phyloP scores from a whole-genome alignment of 1,140 invertebrate species.

The Calliopsis andreniformis region DNA sequence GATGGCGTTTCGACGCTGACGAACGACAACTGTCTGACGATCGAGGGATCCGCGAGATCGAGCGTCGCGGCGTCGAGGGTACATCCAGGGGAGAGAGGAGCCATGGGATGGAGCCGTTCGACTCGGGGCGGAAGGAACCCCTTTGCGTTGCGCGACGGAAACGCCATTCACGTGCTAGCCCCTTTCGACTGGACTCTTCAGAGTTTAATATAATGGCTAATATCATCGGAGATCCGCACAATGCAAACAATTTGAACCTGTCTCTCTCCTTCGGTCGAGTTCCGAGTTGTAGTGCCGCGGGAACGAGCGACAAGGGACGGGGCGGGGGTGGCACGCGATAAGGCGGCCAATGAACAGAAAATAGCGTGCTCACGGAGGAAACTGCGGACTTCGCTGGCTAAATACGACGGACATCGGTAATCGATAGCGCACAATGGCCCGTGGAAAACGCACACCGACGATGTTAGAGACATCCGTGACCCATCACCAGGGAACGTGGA shows the following conservation, averaged over 20 bases:
- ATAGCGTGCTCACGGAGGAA: constrained; percentile 58
- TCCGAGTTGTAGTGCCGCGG: neutral
- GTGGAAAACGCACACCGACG: constrained; percentile 49
- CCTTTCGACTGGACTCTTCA: constrained; percentile 61
- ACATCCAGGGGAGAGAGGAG: neutral
- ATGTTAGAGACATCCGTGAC: constrained; percentile 23
- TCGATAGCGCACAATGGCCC: constrained; percentile 67
- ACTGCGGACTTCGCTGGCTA: constrained; percentile 58
- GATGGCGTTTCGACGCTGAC: neutral
- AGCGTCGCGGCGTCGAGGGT: too few species aligned
- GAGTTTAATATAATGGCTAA: constrained; percentile 75
- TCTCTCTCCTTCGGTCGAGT: constrained; percentile 2
- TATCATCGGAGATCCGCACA: constrained; percentile 72
- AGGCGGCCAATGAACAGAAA: constrained; percentile 68
- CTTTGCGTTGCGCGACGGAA: constrained; percentile 30
- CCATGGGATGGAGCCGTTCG: constrained; percentile 23
- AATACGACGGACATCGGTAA: constrained; percentile 68
- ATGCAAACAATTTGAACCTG: constrained; percentile 74
- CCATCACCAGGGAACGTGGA: neutral
- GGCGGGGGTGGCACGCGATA: constrained; percentile 50
- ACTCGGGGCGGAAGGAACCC: constrained; percentile 53
- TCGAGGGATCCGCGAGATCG: too few species aligned
- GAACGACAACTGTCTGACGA: too few species aligned
- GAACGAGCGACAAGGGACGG: constrained; percentile 4
- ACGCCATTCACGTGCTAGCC: constrained; percentile 49